phyloP scores from a whole-genome alignment of 2,797 vertebrate species.

The Emydoidea blandingii region DNA sequence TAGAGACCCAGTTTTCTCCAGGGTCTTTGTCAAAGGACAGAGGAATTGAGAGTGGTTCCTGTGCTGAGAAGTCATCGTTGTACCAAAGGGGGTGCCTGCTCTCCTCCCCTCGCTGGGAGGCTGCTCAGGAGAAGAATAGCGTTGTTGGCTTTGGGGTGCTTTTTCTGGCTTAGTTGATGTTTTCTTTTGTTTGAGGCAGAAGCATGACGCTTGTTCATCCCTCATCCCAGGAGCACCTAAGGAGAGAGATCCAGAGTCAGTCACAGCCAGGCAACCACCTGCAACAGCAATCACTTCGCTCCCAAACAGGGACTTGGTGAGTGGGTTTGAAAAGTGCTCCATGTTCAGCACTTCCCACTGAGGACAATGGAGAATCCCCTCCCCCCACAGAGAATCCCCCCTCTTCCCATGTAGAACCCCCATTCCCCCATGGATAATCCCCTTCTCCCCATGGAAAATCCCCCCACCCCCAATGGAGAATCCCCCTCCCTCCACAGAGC shows the following conservation, averaged over 20 bases:
- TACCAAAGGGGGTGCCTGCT: background rate
- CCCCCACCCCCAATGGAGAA: background rate
- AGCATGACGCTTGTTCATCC: background rate
- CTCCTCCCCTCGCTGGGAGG: background rate
- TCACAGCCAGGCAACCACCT: background rate
- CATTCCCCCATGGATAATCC: background rate
- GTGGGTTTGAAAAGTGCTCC: background rate
- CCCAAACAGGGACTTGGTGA: background rate
- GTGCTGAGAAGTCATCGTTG: background rate
- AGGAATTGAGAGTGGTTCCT: background rate
- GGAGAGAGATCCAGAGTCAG: background rate
- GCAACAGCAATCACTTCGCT: background rate
- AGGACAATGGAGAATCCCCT: background rate
- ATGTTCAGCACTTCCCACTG: background rate
- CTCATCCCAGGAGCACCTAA: background rate
- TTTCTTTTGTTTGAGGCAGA: background rate
- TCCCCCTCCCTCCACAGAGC: background rate
- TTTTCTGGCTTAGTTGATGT: background rate
- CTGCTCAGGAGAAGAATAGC: background rate
- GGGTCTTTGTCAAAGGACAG: background rate
- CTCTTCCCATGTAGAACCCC: too few species aligned
- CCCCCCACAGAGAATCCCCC: background rate
- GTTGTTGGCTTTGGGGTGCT: background rate
- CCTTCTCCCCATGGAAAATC: background rate
- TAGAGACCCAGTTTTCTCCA: accelerated